Percentiles rank a stretch among this genome's conserved stretches.
These are phyloP conservation scores for Theonella swinhoei DNA, from an alignment of 37 sponge, comb jelly and placozoan species.

Conservation along the genomic window DNA sequence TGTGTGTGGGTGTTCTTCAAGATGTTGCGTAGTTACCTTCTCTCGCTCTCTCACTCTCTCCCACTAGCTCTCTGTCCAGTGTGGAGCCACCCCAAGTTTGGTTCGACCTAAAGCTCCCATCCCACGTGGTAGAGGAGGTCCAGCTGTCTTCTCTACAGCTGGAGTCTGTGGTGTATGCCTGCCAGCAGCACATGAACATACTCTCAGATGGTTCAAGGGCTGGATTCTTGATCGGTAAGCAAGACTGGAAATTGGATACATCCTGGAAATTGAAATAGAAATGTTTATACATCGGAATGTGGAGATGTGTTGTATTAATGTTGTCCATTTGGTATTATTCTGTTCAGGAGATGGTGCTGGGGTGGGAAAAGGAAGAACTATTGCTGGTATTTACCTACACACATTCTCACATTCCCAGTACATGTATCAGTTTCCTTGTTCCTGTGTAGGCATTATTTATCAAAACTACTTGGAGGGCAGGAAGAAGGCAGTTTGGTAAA, in stretches of 20 bases:
- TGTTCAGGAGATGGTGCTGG: conserved; percentile 95
- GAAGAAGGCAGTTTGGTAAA: conserved; percentile 89
- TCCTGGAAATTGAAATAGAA: too few relatives aligned
- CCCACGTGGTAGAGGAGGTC: conserved; percentile 51
- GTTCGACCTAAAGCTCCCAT: conserved; percentile 85
- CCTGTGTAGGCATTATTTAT: conserved; percentile 78
- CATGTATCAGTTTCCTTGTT: too few relatives aligned
- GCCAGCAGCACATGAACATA: conserved; percentile 93
- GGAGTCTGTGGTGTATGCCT: conserved; percentile 92
- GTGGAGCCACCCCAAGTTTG: conserved; percentile 90
- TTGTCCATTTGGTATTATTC: not conserved
- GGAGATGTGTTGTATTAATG: not conserved
- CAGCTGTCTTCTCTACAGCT: conserved; percentile 87
- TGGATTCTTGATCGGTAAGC: conserved; percentile 88
- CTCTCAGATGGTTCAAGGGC: conserved; percentile 81
- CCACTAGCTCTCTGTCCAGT: conserved; percentile 86
- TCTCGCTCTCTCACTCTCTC: not conserved
- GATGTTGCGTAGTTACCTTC: not conserved
- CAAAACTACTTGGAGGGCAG: conserved; percentile 95
- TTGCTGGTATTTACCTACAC: conserved; percentile 60
- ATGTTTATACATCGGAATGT: too few relatives aligned
- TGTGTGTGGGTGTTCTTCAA: too few relatives aligned
- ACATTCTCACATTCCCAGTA: too few relatives aligned
- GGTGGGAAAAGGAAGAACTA: conserved; percentile 92
- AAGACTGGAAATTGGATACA: too few relatives aligned